Percentiles rank a stretch among this genome's conserved stretches.
phyloP scores from a whole-genome alignment of 2,113 vertebrate species.

The Cichladusa arquata region DNA sequence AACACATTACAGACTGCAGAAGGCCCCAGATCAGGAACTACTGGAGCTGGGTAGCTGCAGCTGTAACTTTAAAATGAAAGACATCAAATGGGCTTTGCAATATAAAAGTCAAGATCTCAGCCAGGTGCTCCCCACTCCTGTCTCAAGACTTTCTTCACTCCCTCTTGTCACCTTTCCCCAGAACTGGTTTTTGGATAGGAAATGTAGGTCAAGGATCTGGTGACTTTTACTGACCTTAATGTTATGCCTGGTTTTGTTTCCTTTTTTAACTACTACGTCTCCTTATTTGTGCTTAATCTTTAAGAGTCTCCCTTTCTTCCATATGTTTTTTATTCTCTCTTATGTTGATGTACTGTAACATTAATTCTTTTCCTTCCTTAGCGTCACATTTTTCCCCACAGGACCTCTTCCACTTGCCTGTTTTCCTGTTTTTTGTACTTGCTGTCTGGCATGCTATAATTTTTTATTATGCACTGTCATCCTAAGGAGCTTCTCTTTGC shows the following conservation, averaged over 20 bases:
- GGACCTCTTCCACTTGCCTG: not conserved
- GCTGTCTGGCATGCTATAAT: not conserved
- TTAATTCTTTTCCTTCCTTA: slow-evolving; percentile 31
- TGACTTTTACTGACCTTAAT: not conserved
- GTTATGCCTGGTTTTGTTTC: not conserved
- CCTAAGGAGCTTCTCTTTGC: not conserved
- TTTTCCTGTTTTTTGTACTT: slow-evolving; percentile 6
- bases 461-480: not conserved
- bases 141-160: not conserved
- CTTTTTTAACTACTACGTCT: not conserved
- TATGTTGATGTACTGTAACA: not conserved
- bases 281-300: not conserved
- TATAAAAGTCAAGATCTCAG: not conserved
- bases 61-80: not conserved
- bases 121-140: not conserved
- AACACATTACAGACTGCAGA: not conserved
- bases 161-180: not conserved
- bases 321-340: not conserved
- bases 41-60: not conserved
- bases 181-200: not conserved
- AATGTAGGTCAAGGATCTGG: not conserved
- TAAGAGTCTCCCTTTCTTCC: not conserved
- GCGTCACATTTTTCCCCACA: not conserved
- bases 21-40: not conserved
- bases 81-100: slow-evolving; percentile 25